Conservation (phyloP, 2,113 vertebrate species). For the Mastomys natalensis region DNA sequence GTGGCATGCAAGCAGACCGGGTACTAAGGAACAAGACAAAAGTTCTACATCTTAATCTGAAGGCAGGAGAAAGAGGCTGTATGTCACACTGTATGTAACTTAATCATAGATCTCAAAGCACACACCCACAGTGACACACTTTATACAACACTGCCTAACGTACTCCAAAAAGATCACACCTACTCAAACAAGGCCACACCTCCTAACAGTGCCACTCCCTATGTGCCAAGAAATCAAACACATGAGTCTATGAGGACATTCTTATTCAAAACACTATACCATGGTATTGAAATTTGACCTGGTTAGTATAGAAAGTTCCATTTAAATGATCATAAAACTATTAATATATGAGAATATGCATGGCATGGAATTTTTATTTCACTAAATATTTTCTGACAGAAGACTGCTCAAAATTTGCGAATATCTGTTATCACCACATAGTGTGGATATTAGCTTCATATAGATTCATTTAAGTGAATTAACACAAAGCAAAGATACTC, state of each 20-base stretch:
- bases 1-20: rapidly evolving
- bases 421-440: constrained; percentile 22
- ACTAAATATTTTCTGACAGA: not conserved
- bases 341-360: constrained; percentile 1
- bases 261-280: not conserved
- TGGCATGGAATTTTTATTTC: constrained; percentile 19
- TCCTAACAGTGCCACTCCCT: not conserved
- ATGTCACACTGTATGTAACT: too few relatives aligned
- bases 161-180: not conserved
- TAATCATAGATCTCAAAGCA: not conserved
- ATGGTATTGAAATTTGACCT: not conserved
- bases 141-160: not conserved
- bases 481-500: constrained; percentile 19
- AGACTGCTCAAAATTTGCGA: not conserved
- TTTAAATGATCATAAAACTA: not conserved
- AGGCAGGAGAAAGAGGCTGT: not conserved
- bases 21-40: not conserved
- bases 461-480: constrained; percentile 15
- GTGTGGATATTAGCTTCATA: constrained; percentile 58
- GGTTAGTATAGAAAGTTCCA: not conserved
- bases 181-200: not conserved
- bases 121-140: not conserved
- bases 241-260: not conserved
- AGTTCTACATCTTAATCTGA: not conserved
- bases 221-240: not conserved